A percentile compares a stretch with the other conserved stretches of the same genome.
These are phyloP conservation scores for Sarcophilus harrisii DNA, from an alignment of 2,797 vertebrate genomes.

Conservation along the genomic window DNA sequence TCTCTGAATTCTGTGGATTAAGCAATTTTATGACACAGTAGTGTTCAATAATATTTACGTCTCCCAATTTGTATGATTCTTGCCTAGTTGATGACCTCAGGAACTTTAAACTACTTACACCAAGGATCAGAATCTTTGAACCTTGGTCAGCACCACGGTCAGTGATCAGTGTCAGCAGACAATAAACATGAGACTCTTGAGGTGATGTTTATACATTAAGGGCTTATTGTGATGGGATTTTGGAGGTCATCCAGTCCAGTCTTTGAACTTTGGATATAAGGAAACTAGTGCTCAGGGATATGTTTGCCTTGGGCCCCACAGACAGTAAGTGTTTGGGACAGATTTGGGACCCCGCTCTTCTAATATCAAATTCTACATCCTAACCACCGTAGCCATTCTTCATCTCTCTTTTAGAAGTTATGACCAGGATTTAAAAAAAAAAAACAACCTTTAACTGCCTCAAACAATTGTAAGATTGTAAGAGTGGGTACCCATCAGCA, in stretches of 20 bases:
- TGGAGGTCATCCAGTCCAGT: not conserved
- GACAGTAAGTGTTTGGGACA: not conserved
- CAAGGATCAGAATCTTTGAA: not conserved
- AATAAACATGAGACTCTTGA: not conserved
- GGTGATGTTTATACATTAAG: not conserved
- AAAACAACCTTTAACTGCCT: not conserved
- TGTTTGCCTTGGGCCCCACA: accelerated
- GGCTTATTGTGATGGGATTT: not conserved
- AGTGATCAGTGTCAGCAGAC: not conserved
- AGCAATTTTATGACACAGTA: not conserved
- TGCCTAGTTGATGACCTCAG: not conserved
- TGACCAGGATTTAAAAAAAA: not conserved
- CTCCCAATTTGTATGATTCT: not conserved
- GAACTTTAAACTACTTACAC: not conserved
- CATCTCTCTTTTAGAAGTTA: not conserved
- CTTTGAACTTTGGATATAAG: not conserved
- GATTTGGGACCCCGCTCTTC: accelerated
- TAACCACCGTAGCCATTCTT: not conserved
- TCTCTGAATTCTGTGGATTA: not conserved
- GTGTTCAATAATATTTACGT: not conserved
- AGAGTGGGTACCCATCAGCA: not conserved
- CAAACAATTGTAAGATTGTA: not conserved
- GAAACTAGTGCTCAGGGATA: not conserved
- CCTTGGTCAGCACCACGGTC: not conserved
- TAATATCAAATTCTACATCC: accelerated